Base-by-base conservation (phyloP, 2,113 vertebrate genomes). In the Coregonus clupeaformis region DNA sequence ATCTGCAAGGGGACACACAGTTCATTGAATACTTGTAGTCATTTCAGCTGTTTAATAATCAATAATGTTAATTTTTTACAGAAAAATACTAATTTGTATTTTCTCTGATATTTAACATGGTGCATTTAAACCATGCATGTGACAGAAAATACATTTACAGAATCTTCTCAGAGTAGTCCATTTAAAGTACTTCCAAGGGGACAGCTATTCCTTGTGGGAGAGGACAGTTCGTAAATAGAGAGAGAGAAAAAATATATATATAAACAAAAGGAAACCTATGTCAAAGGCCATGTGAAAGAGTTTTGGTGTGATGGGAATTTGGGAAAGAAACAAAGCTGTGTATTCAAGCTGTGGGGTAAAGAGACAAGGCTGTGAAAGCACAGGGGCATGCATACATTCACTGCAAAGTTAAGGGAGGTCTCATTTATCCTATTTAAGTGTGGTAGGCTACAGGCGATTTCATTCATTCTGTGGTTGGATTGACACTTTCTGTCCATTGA, bases 1-100 rank as follows among this genome's bases (percentile, higher is more conserved):
- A 2, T 73, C 82, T 77, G 67, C 57, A 14, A 75, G n/a, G 64
- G n/a, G 70, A n/a, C n/a, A 52, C 27, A 11, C 74, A 67, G 73
- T 82, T 86, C 85, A 81, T 11, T 60, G 68, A 80, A 86, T 71
- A 52, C 0, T 32, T 72, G 68, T 75, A 63, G 65, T 49, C 60
- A 47, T 42, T 30, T 24, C 59, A 45, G 55, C 36, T 3, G 16
- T 68, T 68, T 7, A 45, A 22, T 68, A 68, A 68, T 68, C 66
- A 47, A 68, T 68, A 68, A 47, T 1, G 18, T 18, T 6, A 3
- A 11, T 60, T 22, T 60, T 22, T 20, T 22, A 22, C n/a, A 22
- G n/a, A 60, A 24, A 27, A 27, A 27, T 2, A 60, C 57, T 7
- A 2, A 24, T 16, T 24, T 11, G 16, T 60, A 60, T 22, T 65